Percentiles rank a stretch among this genome's conserved stretches.
Conservation (phyloP, 2,888 invertebrate species). For the Parnassius smintheus region DNA sequence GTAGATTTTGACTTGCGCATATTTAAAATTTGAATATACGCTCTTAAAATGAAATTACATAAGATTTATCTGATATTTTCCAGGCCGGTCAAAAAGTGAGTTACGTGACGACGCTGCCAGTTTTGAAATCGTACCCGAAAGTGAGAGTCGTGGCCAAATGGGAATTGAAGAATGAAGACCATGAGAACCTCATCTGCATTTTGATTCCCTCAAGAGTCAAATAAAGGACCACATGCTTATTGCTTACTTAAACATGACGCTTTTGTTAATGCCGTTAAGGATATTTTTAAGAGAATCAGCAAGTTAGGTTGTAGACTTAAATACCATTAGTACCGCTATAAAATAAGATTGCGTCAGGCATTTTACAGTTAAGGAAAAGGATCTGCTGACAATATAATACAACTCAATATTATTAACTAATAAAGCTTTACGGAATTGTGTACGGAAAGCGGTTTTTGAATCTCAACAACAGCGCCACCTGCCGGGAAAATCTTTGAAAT, state of each 20-base stretch:
- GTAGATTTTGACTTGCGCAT: too few species aligned
- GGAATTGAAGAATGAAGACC: constrained; percentile 84
- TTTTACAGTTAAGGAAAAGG: not conserved
- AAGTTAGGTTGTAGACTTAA: not conserved
- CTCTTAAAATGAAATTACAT: too few species aligned
- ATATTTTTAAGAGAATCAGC: too few species aligned
- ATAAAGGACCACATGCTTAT: constrained; percentile 33
- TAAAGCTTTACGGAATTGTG: too few species aligned
- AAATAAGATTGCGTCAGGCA: not conserved
- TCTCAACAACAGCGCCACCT: too few species aligned
- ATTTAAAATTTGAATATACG: too few species aligned
- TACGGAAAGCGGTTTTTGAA: too few species aligned
- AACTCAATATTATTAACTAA: not conserved
- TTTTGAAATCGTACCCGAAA: constrained; percentile 85
- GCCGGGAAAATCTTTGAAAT: too few species aligned
- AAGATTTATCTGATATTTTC: constrained; percentile 29
- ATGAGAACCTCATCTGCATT: constrained; percentile 84
- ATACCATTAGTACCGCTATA: not conserved
- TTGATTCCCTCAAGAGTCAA: constrained; percentile 85
- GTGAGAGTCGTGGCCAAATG: constrained; percentile 87
- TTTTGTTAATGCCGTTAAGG: not conserved
- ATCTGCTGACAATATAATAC: not conserved
- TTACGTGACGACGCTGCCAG: constrained; percentile 79
- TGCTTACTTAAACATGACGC: not conserved
- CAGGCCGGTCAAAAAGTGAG: constrained; percentile 68